Conservation (phyloP, 2,888 invertebrate genomes). For the Caenorhabditis sp. region DNA sequence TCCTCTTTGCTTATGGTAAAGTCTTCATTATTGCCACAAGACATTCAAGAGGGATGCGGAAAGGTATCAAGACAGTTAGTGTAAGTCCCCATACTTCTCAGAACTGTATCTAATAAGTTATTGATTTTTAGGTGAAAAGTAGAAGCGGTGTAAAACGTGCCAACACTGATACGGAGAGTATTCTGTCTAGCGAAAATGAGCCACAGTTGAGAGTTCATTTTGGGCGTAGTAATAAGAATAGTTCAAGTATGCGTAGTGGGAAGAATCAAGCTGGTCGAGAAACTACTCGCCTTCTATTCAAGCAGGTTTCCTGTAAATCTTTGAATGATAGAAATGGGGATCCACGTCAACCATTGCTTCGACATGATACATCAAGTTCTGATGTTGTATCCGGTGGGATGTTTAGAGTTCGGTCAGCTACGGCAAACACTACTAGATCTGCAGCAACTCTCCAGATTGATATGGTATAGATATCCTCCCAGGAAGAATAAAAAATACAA, state of each 20-base stretch:
- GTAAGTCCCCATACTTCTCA: neutral
- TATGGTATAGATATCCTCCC: too few species aligned
- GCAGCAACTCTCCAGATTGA: slow-evolving; percentile 16
- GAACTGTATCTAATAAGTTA: neutral
- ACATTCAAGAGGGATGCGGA: slow-evolving; percentile 59
- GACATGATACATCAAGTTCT: neutral
- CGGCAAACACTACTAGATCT: slow-evolving; percentile 1
- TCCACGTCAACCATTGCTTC: slow-evolving; percentile 15
- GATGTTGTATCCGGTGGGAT: neutral
- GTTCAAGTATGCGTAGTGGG: slow-evolving; percentile 27
- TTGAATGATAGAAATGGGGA: slow-evolving; percentile 31
- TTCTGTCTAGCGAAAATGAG: slow-evolving; percentile 52
- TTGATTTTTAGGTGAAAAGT: slow-evolving; percentile 44
- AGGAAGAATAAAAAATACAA: neutral
- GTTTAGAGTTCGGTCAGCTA: slow-evolving; percentile 16
- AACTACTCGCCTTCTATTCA: slow-evolving; percentile 49
- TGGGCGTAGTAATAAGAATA: slow-evolving; percentile 48
- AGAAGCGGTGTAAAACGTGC: slow-evolving; percentile 37
- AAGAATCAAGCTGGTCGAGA: slow-evolving; percentile 3
- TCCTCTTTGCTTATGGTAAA: slow-evolving; percentile 96
- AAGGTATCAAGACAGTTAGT: slow-evolving; percentile 67
- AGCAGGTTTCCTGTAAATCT: slow-evolving; percentile 54
- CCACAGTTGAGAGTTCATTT: slow-evolving; percentile 67
- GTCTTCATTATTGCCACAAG: slow-evolving; percentile 73
- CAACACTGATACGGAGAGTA: slow-evolving; percentile 55